Evolutionary conservation across 1,140 invertebrate species (phyloP).

Genomic region (Nautilus pompilius): DNA sequence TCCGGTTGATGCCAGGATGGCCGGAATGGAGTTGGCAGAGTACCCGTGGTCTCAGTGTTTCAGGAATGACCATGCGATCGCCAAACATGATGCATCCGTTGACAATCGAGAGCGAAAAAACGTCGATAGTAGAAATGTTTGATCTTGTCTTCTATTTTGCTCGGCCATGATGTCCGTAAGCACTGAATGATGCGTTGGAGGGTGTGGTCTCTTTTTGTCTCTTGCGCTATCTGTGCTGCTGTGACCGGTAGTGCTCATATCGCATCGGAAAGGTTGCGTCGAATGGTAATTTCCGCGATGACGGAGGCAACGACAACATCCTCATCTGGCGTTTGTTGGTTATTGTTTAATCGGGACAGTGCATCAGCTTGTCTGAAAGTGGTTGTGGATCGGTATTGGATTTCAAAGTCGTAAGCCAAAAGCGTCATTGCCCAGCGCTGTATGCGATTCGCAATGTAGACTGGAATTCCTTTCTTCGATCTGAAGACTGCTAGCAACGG

Average conservation of each 20-base stretch:
- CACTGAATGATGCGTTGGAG: too few relatives aligned
- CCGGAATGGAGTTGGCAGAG: conserved; percentile 54
- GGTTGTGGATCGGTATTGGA: conserved; percentile 6
- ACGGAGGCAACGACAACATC: not conserved
- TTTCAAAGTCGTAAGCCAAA: not conserved
- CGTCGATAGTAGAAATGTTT: not conserved
- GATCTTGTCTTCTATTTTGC: not conserved
- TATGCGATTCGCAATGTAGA: conserved; percentile 33
- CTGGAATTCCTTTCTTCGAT: conserved; percentile 35
- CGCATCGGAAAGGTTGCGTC: not conserved
- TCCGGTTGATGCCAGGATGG: conserved; percentile 59
- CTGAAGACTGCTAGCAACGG: conserved; percentile 53
- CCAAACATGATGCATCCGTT: conserved; percentile 23
- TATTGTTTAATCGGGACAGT: not conserved
- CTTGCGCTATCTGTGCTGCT: not conserved
- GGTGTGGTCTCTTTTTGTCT: not conserved
- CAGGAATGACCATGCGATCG: conserved; percentile 47
- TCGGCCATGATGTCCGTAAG: not conserved
- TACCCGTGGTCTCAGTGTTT: conserved; percentile 39
- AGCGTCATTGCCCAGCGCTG: conserved; percentile 53
- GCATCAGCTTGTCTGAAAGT: conserved; percentile 7
- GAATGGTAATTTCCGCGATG: not conserved
- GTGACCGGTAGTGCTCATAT: not conserved
- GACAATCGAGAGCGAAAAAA: conserved; percentile 8
- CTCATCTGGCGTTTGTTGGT: conserved; percentile 6